These are phyloP conservation scores for Eugnorisma glareosa DNA, from an alignment of 2,888 invertebrate species.

Conservation along the genomic window DNA sequence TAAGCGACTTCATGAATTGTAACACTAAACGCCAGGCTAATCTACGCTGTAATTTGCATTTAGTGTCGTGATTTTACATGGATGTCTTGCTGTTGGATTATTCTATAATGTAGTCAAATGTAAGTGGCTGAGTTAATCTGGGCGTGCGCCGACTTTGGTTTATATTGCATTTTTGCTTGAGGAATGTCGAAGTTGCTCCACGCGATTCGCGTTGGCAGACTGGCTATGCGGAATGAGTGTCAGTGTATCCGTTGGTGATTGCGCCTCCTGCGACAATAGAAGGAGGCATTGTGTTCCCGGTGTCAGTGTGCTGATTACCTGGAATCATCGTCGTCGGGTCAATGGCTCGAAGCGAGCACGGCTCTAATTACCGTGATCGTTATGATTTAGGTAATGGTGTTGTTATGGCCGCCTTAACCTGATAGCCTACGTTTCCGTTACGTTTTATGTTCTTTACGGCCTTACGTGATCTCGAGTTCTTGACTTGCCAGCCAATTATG, in stretches of 20 bases:
- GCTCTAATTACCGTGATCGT: slow-evolving; percentile 74
- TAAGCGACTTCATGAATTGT: slow-evolving; percentile 47
- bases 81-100: slow-evolving; percentile 32
- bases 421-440: slow-evolving; percentile 64
- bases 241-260: slow-evolving; percentile 60
- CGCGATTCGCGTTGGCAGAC: slow-evolving; percentile 56
- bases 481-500: slow-evolving; percentile 49
- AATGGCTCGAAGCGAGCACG: slow-evolving; percentile 60
- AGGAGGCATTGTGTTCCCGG: slow-evolving; percentile 74
- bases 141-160: slow-evolving; percentile 14
- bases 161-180: slow-evolving; percentile 37
- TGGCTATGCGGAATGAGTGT: slow-evolving; percentile 59
- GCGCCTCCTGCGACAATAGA: slow-evolving; percentile 70
- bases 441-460: slow-evolving; percentile 64
- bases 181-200: slow-evolving; percentile 51
- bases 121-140: slow-evolving; percentile 27
- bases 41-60: slow-evolving; percentile 31
- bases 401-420: slow-evolving; percentile 56
- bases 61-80: slow-evolving; percentile 23
- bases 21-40: slow-evolving; percentile 44
- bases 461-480: slow-evolving; percentile 43
- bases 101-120: slow-evolving; percentile 47
- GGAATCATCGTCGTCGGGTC: slow-evolving; percentile 65
- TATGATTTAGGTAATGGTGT: slow-evolving; percentile 76
- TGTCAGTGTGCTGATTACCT: slow-evolving; percentile 69